Percentiles rank a stretch among this genome's conserved stretches.
These are phyloP conservation scores for Acomys russatus DNA, from an alignment of 2,797 vertebrate species.

Conservation along the genomic window DNA sequence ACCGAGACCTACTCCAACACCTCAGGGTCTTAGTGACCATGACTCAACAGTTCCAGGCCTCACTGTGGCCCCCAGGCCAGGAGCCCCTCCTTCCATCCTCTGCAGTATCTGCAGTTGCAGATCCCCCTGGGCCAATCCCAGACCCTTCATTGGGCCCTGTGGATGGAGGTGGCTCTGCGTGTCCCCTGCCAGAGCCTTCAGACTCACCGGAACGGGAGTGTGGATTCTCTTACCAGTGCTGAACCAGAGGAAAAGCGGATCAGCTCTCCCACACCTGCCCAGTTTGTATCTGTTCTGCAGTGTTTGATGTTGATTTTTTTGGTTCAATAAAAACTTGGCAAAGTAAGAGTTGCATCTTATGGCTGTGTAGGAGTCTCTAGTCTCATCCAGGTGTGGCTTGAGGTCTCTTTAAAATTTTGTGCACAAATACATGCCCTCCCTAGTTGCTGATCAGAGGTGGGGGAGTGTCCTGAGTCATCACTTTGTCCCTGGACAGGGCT, in stretches of 20 bases:
- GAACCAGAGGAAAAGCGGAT: not conserved
- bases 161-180: not conserved
- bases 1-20: slow-evolving; percentile 72
- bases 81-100: not conserved
- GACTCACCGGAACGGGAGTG: not conserved
- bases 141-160: not conserved
- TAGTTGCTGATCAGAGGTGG: not conserved
- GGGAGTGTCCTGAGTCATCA: not conserved
- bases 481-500: not conserved
- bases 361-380: not conserved
- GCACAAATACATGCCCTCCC: not conserved
- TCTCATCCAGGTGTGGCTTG: not conserved
- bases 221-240: not conserved
- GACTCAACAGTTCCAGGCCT: slow-evolving; percentile 75
- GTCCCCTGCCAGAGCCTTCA: not conserved
- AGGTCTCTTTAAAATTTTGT: not conserved
- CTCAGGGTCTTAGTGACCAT: slow-evolving; percentile 76
- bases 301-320: slow-evolving; percentile 66
- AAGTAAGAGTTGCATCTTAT: slow-evolving; percentile 60
- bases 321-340: slow-evolving; percentile 81
- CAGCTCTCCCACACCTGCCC: accelerated
- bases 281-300: slow-evolving; percentile 37
- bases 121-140: not conserved
- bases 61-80: slow-evolving; percentile 25
- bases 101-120: not conserved